Percentiles rank a stretch among this genome's conserved stretches.
phyloP scores from a whole-genome alignment of 2,888 invertebrate species.

The Sphinx pinastri region DNA sequence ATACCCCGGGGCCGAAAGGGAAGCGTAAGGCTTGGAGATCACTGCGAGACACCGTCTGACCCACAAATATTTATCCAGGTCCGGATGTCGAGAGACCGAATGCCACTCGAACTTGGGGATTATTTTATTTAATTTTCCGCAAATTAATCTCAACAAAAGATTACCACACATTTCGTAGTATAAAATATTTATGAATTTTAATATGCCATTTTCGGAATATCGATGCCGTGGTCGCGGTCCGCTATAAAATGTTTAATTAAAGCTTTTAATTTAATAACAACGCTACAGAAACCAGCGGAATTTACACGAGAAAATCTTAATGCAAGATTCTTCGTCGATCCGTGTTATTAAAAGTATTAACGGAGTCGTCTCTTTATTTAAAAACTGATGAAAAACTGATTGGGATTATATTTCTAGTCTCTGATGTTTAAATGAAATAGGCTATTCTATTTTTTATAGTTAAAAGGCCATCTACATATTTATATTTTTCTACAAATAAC shows the following conservation, averaged over 20 bases:
- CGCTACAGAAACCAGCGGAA: not conserved
- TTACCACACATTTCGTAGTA: not conserved
- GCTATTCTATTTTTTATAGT: too few species aligned
- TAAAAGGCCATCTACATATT: too few species aligned
- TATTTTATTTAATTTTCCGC: not conserved
- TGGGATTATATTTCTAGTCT: too few species aligned
- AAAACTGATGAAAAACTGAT: not conserved
- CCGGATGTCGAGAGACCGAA: too few species aligned
- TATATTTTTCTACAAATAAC: too few species aligned
- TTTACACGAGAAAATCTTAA: not conserved
- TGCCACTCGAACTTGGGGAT: too few species aligned
- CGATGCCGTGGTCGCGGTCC: conserved; percentile 27
- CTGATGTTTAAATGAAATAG: too few species aligned
- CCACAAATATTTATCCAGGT: too few species aligned
- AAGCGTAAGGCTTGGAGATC: too few species aligned
- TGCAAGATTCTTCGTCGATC: not conserved
- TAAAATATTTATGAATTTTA: conserved; percentile 9
- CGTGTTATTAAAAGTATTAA: not conserved
- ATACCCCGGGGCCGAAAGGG: too few species aligned
- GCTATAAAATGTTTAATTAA: conserved; percentile 32
- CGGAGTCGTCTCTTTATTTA: not conserved
- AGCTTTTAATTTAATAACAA: conserved; percentile 16
- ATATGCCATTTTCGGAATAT: not conserved
- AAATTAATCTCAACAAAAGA: not conserved
- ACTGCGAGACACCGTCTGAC: too few species aligned